Percentiles rank a stretch among this genome's conserved stretches.
Conservation (phyloP, 2,888 invertebrate species). For the Rhagophthalmus giganteus region DNA sequence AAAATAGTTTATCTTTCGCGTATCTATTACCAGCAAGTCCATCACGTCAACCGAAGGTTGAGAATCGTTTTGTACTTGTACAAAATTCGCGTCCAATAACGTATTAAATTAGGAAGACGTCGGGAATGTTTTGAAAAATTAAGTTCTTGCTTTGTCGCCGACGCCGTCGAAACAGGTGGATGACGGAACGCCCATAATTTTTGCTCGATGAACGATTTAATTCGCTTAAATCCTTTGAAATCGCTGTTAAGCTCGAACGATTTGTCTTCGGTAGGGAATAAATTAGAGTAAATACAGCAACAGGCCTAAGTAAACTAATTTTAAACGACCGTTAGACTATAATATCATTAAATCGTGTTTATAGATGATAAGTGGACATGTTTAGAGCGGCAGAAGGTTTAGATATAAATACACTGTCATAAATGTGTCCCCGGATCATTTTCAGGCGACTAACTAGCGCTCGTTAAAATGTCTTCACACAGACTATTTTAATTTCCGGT, state of each 20-base stretch:
- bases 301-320: constrained; percentile 36
- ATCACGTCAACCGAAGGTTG: too few species aligned
- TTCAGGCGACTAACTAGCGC: constrained; percentile 51
- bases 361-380: constrained; percentile 48
- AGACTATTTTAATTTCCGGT: constrained; percentile 49
- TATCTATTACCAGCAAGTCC: too few species aligned
- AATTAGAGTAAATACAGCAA: constrained; percentile 46
- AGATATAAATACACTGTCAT: constrained; percentile 49
- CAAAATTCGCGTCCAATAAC: too few species aligned
- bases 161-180: background rate
- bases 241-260: constrained; percentile 12
- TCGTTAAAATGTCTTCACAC: constrained; percentile 51
- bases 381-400: constrained; percentile 41
- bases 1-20: too few species aligned
- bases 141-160: too few species aligned
- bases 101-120: too few species aligned
- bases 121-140: too few species aligned
- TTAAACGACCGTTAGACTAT: constrained; percentile 37
- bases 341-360: constrained; percentile 41
- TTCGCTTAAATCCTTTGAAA: constrained; percentile 18
- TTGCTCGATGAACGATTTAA: constrained; percentile 13
- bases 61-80: too few species aligned
- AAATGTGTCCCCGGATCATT: constrained; percentile 52
- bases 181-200: background rate
- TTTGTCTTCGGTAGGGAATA: constrained; percentile 40